phyloP scores from a whole-genome alignment of 2,113 vertebrate genomes.

The Ctenomys sociabilis region DNA sequence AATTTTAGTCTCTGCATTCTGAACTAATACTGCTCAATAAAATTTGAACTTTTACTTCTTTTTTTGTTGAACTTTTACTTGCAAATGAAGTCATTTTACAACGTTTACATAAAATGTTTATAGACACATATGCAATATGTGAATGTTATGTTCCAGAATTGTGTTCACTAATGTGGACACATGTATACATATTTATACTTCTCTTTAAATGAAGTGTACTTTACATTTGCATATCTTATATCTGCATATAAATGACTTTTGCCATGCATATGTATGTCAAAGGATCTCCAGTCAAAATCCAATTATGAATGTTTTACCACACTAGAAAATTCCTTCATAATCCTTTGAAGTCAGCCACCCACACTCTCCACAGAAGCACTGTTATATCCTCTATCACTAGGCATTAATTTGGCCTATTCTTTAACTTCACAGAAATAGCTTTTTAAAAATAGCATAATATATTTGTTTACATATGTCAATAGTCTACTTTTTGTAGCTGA shows the following conservation, averaged over 20 bases:
- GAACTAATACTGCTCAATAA: background rate
- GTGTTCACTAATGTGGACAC: background rate
- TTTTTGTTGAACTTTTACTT: background rate
- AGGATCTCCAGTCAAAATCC: background rate
- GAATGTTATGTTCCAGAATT: background rate
- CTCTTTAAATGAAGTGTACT: background rate
- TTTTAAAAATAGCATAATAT: background rate
- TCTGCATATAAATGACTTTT: background rate
- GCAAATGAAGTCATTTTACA: background rate
- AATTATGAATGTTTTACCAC: background rate
- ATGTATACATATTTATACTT: background rate
- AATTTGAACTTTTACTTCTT: background rate
- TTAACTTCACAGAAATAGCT: background rate
- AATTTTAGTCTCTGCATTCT: too few species aligned
- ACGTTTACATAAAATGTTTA: background rate
- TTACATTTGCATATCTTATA: background rate
- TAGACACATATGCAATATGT: background rate
- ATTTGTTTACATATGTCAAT: background rate
- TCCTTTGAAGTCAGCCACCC: background rate
- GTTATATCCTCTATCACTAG: background rate
- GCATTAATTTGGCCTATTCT: background rate
- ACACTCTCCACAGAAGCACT: background rate
- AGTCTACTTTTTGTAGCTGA: background rate
- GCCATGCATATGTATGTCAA: background rate
- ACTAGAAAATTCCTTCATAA: background rate